A percentile compares a stretch with the other conserved stretches of the same genome.
Conservation (phyloP, 1,140 invertebrate genomes). For the Drosophila seguyi region DNA sequence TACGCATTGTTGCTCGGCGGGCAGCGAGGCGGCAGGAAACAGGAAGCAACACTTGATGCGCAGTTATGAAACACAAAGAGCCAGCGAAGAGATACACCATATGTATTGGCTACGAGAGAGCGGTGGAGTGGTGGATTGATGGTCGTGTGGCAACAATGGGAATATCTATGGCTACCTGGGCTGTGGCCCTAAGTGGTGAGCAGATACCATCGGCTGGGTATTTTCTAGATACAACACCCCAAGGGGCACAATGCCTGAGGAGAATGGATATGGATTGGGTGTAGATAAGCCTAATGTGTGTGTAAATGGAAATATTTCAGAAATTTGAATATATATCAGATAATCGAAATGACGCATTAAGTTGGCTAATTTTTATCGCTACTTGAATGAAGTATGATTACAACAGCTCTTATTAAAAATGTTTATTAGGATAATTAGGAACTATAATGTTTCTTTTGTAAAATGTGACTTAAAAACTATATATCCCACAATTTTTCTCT, state of each 20-base stretch:
- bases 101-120: slow-evolving; percentile 1
- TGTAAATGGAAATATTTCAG: slow-evolving; percentile 17
- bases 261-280: slow-evolving; percentile 19
- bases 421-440: not conserved
- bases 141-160: slow-evolving; percentile 50
- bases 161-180: slow-evolving; percentile 41
- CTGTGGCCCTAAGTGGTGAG: slow-evolving; percentile 19
- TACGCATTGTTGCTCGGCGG: slow-evolving; percentile 61
- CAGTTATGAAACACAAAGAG: slow-evolving; percentile 65
- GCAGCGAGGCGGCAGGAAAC: slow-evolving; percentile 48
- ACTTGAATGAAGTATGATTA: too few relatives aligned
- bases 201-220: slow-evolving; percentile 19
- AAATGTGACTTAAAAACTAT: not conserved
- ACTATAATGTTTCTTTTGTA: not conserved
- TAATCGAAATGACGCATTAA: not conserved
- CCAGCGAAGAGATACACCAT: slow-evolving; percentile 37
- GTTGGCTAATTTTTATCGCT: not conserved
- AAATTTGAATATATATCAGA: not conserved
- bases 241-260: not conserved
- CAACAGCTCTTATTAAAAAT: too few relatives aligned
- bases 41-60: slow-evolving; percentile 77
- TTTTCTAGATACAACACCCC: slow-evolving; percentile 26
- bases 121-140: slow-evolving; percentile 26
- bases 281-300: slow-evolving; percentile 37
- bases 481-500: not conserved